Conservation (phyloP, 2,797 vertebrate species). For the Denticeps clupeoides region DNA sequence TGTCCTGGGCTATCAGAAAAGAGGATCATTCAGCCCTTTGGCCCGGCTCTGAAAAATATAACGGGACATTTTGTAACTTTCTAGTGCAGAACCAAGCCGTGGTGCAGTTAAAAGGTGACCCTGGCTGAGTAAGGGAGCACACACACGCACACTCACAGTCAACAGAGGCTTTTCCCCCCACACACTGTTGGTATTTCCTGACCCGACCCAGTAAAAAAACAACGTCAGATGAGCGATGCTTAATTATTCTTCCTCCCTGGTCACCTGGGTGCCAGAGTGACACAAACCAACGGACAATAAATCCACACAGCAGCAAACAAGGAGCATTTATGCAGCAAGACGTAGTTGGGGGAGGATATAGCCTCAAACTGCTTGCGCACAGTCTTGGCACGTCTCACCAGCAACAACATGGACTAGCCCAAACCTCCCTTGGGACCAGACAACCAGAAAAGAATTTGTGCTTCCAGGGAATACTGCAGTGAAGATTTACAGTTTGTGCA, state of each 20-base stretch:
- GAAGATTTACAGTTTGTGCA: too few species aligned
- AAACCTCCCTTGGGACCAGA: background rate
- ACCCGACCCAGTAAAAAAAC: slow-evolving; percentile 32
- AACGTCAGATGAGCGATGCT: slow-evolving; percentile 33
- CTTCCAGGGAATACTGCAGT: too few species aligned
- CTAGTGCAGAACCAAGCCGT: background rate
- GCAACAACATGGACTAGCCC: background rate
- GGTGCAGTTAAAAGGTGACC: background rate
- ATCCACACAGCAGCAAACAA: background rate
- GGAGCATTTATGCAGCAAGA: too few species aligned
- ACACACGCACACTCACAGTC: background rate
- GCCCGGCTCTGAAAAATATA: background rate
- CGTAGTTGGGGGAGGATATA: background rate
- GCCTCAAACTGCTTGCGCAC: background rate
- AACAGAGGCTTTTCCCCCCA: slow-evolving; percentile 32
- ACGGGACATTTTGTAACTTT: background rate
- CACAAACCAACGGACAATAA: slow-evolving; percentile 14
- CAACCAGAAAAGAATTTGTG: background rate
- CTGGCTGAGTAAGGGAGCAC: slow-evolving; percentile 3
- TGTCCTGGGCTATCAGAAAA: too few species aligned
- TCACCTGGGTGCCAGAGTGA: slow-evolving; percentile 10
- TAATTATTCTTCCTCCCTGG: slow-evolving; percentile 32
- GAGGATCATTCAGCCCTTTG: background rate
- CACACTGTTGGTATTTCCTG: slow-evolving; percentile 57
- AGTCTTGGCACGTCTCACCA: background rate